phyloP scores from a whole-genome alignment of 2,113 vertebrate genomes.

The Dinomys branickii region DNA sequence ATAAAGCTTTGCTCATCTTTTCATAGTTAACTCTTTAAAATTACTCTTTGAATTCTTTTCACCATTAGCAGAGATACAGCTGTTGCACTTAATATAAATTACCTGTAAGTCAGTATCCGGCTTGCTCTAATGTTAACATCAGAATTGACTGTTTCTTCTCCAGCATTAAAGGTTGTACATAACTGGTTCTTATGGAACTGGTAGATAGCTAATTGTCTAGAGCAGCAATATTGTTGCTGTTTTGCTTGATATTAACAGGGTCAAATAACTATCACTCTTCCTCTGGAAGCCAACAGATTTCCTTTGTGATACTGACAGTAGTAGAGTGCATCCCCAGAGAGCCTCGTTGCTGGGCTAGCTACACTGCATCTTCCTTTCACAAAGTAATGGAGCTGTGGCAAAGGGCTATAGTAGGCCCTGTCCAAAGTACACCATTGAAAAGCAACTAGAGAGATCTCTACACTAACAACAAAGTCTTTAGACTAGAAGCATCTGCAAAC shows the following conservation, averaged over 20 bases:
- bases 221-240: not conserved
- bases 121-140: not conserved
- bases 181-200: not conserved
- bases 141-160: not conserved
- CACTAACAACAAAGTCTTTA: not conserved
- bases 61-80: not conserved
- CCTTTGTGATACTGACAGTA: not conserved
- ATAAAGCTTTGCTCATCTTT: not conserved
- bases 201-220: not conserved
- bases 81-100: not conserved
- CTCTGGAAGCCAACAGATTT: not conserved
- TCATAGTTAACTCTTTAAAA: not conserved
- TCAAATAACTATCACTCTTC: not conserved
- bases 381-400: not conserved
- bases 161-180: not conserved
- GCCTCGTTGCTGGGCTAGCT: not conserved
- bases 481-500: not conserved
- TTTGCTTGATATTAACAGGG: not conserved
- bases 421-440: not conserved
- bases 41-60: not conserved
- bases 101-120: not conserved
- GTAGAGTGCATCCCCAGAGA: not conserved
- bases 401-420: not conserved
- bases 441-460: not conserved
- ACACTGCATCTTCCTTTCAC: not conserved